Conservation (phyloP, 2,888 invertebrate genomes). For the Teinopalpus imperialis region DNA sequence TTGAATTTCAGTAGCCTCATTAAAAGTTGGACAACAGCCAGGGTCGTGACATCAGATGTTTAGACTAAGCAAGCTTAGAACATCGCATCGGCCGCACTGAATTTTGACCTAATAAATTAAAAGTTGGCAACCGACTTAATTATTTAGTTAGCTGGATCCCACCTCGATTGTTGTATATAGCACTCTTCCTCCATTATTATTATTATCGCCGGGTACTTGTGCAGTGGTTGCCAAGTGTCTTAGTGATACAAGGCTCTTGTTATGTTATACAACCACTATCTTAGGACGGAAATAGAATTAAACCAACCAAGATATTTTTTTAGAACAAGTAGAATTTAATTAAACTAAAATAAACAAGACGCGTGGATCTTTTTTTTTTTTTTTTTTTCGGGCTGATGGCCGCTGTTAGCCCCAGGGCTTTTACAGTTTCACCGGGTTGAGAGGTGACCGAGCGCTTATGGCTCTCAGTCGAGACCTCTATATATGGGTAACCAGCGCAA, state of each 20-base stretch:
- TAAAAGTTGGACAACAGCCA: conserved; percentile 61
- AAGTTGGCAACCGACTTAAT: conserved; percentile 37
- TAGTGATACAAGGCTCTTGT: conserved; percentile 9
- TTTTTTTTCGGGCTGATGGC: too few species aligned
- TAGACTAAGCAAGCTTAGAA: conserved; percentile 27
- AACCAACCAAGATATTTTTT: too few species aligned
- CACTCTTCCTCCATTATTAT: conserved; percentile 11
- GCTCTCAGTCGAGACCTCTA: too few species aligned
- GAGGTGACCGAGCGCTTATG: too few species aligned
- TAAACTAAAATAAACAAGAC: too few species aligned
- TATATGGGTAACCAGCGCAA: too few species aligned
- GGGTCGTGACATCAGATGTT: conserved; percentile 37
- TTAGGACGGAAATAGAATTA: too few species aligned
- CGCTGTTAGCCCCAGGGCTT: too few species aligned
- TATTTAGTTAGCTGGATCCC: conserved; percentile 25
- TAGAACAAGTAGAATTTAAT: too few species aligned
- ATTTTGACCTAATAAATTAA: conserved; percentile 41
- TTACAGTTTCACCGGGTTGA: too few species aligned
- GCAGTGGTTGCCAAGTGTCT: conserved; percentile 18
- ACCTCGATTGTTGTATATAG: conserved; percentile 21
- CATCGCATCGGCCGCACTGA: conserved; percentile 23
- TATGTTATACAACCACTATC: too few species aligned
- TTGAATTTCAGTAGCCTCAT: conserved; percentile 51
- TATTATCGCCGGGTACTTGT: background rate
- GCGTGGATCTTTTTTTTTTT: too few species aligned